phyloP scores from a whole-genome alignment of 2,113 vertebrate genomes.

The Cavia aperea region DNA sequence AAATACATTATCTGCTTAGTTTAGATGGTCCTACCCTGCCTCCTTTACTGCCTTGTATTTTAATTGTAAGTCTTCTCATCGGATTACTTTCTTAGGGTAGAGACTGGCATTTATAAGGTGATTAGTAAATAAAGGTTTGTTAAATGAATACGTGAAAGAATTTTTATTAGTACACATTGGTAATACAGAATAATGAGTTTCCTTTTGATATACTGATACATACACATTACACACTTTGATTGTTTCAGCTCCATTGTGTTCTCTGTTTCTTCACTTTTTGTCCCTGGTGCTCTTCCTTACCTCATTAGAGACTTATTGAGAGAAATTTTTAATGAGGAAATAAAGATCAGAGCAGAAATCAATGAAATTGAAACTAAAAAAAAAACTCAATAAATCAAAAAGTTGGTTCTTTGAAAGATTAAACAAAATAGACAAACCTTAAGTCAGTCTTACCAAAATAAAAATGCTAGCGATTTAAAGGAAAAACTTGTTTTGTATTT shows the following conservation, averaged over 20 bases:
- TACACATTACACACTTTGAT: neutral
- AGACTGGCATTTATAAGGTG: neutral
- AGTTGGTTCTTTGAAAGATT: too few species aligned
- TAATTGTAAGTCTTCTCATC: neutral
- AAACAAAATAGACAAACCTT: too few species aligned
- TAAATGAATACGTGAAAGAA: constrained; percentile 33
- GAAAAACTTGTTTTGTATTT: neutral
- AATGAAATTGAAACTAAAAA: too few species aligned
- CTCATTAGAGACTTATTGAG: neutral
- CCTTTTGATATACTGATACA: neutral
- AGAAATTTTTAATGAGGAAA: neutral
- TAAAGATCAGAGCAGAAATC: neutral
- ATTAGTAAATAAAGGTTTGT: constrained; percentile 32
- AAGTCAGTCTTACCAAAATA: neutral
- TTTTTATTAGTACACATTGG: neutral
- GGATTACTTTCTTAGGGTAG: neutral
- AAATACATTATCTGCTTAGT: neutral
- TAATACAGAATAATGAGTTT: neutral
- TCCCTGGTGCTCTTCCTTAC: neutral
- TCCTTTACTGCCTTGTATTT: neutral
- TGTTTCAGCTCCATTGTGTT: neutral
- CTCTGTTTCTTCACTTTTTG: neutral
- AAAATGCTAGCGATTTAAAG: neutral
- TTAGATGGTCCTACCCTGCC: neutral
- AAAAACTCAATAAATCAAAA: too few species aligned